Conservation (phyloP, 2,888 invertebrate species). For the Drosophila nigricruria region DNA sequence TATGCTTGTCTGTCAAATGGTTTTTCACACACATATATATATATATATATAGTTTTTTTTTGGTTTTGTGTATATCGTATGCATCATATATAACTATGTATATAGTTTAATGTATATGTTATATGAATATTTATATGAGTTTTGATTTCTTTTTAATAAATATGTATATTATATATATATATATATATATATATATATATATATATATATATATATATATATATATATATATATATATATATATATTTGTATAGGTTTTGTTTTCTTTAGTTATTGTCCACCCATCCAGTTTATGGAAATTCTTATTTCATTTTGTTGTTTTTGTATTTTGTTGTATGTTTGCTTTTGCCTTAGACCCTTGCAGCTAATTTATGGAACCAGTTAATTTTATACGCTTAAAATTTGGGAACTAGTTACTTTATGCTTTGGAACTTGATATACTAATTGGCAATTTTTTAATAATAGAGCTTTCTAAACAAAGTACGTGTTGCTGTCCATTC, state of each 20-base stretch:
- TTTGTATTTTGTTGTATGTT: conserved; percentile 19
- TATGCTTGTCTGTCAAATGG: conserved; percentile 15
- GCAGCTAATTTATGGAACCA: conserved; percentile 18
- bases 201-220: conserved; percentile 36
- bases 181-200: conserved; percentile 33
- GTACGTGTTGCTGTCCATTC: too few relatives aligned
- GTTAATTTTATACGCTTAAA: not conserved
- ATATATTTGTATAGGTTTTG: conserved; percentile 42
- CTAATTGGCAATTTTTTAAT: not conserved
- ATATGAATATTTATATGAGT: conserved; percentile 47
- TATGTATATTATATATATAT: conserved; percentile 36
- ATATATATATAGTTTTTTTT: conserved; percentile 2
- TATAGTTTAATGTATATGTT: conserved; percentile 41
- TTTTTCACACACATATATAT: not conserved
- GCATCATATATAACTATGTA: conserved; percentile 37
- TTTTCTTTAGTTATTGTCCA: conserved; percentile 84
- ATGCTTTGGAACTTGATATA: not conserved
- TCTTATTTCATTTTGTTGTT: conserved; percentile 59
- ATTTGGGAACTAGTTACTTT: not conserved
- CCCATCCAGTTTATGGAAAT: conserved; percentile 84
- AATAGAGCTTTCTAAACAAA: too few relatives aligned
- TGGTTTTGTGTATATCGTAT: conserved; percentile 31
- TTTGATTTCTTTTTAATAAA: conserved; percentile 31
- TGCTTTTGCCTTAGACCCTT: conserved; percentile 32
- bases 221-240: conserved; percentile 34